Base-by-base conservation (phyloP, 2,113 vertebrate species). In the Lycocorax pyrrhopterus region DNA sequence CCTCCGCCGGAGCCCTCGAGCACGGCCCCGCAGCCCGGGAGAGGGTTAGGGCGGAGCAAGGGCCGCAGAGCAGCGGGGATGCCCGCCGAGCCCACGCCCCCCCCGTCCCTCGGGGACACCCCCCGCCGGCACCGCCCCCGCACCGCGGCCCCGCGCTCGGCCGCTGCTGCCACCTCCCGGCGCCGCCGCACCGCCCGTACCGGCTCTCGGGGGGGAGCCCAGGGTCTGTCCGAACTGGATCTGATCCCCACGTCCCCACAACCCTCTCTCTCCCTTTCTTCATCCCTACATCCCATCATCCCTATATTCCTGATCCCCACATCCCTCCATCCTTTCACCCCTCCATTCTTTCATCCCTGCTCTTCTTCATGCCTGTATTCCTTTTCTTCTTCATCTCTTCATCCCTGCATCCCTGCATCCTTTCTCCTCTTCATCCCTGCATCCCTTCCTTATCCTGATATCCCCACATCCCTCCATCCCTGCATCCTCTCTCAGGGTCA, bases 161-260 rank as follows among this genome's bases (percentile, higher is more conserved):
- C 44, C 88, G 81, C 91, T 96, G 95, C 95, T 95, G 95, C 95
- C 95, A 90, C 91, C 95, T 94, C 78, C 93, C 64, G 93, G 95
- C 63, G 10, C 76, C 16, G 39, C 69, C 21, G 76, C 68, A 10
- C 32, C 58, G 49, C 37, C 44, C 12, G 75, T 0, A 5, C 47
- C 17, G 21, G 37, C 37, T 8, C 44, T 20, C 46, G 16, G 25
- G 2, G 75, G 26, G 69, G 33, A 56, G n/a, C 10, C 17, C 4
- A 29, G 11, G 2, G 16, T 8, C 17, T 3, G 2, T 6, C 52
- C 41, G 17, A 8, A 5, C 37, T 14, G 37, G 11, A 7, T 20
- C 35, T 16, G 33, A 44, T 15, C 29, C 44, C 44, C 37, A 8
- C 6, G 7, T 9, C 7, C 21, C 22, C 19, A 7, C 44, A 35